A percentile compares a stretch with the other conserved stretches of the same genome.
Conservation (phyloP, 2,888 invertebrate genomes). For the Margaritifera margaritifera region DNA sequence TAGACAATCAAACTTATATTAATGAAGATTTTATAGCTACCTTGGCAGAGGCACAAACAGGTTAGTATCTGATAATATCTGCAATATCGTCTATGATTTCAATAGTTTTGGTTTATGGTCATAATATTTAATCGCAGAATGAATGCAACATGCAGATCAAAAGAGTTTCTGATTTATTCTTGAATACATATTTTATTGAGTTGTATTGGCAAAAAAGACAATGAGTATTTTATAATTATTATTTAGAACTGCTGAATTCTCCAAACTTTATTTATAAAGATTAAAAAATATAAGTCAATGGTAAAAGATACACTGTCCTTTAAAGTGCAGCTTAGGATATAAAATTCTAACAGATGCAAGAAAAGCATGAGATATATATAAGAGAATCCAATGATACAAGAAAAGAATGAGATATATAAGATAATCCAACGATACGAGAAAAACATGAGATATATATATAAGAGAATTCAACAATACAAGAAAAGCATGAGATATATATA, state of each 20-base stretch:
- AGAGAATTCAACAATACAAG: too few relatives aligned
- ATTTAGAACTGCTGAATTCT: not conserved
- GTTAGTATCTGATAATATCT: not conserved
- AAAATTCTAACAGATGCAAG: too few relatives aligned
- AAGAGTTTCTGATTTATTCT: not conserved
- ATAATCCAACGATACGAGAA: too few relatives aligned
- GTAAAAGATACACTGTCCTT: too few relatives aligned
- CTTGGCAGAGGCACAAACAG: conserved; percentile 9
- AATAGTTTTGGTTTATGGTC: not conserved
- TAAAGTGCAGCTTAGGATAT: too few relatives aligned
- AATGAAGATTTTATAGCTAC: not conserved
- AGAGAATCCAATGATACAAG: too few relatives aligned
- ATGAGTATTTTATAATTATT: not conserved
- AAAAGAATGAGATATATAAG: too few relatives aligned
- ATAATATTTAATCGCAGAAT: not conserved
- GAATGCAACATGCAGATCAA: not conserved
- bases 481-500: too few relatives aligned
- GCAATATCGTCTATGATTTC: not conserved
- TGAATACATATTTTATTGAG: not conserved
- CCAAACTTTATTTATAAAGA: too few relatives aligned
- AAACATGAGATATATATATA: too few relatives aligned
- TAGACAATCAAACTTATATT: not conserved
- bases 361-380: too few relatives aligned
- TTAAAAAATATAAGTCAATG: too few relatives aligned
- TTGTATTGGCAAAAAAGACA: not conserved